phyloP scores from a whole-genome alignment of 1,140 invertebrate genomes.

The Bombus terrestris region DNA sequence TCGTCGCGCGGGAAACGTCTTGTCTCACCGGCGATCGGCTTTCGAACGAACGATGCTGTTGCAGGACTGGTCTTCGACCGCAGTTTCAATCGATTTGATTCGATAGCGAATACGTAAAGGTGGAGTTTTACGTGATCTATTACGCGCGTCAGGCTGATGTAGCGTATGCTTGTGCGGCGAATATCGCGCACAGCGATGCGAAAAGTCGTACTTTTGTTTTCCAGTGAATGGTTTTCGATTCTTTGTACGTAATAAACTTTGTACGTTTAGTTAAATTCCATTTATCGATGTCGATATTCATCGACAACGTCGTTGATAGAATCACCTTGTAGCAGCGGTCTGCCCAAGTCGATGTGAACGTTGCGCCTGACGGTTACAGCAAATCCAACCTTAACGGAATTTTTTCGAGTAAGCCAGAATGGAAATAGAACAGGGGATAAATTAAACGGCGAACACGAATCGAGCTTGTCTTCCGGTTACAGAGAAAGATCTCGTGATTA shows the following conservation, averaged over 20 bases:
- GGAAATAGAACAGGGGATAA: conserved; percentile 1
- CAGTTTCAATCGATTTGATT: background rate
- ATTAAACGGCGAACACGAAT: background rate
- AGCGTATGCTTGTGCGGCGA: no score
- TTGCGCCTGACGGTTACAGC: background rate
- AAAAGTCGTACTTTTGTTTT: no score
- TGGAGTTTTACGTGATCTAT: no score
- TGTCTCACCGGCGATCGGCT: background rate
- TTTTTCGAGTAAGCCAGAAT: background rate
- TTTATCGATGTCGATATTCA: background rate
- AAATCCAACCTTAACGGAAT: background rate
- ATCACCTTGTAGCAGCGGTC: background rate
- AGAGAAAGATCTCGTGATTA: conserved; percentile 10
- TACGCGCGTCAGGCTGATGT: no score
- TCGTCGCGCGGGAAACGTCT: background rate
- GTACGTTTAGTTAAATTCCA: background rate
- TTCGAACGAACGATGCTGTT: background rate
- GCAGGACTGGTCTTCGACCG: background rate
- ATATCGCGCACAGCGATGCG: no score
- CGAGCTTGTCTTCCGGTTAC: conserved; percentile 15
- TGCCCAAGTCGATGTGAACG: background rate
- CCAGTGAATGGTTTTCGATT: no score
- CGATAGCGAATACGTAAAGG: background rate
- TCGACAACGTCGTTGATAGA: background rate
- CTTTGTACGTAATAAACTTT: background rate